A percentile compares a stretch with the other conserved stretches of the same genome.
These are phyloP conservation scores for Zygothrica quintamaculata DNA, from an alignment of 2,888 invertebrate species.

Conservation along the genomic window DNA sequence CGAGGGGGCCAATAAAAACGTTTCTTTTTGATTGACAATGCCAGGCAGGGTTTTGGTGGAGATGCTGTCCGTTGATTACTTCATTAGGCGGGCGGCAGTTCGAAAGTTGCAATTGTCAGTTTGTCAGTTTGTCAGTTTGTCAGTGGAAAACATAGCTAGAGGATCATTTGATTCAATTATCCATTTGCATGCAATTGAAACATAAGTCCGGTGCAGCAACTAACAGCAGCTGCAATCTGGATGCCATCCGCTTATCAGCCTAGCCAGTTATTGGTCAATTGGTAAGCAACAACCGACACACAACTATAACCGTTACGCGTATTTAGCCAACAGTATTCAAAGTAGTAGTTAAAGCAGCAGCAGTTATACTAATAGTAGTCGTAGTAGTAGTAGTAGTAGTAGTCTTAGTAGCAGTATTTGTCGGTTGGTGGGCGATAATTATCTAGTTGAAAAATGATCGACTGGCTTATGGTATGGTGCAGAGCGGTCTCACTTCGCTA, in stretches of 20 bases:
- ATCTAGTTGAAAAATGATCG: conserved; percentile 74
- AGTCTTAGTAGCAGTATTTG: conserved; percentile 44
- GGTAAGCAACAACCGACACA: conserved; percentile 56
- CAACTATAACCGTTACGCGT: conserved; percentile 43
- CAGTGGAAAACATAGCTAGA: conserved; percentile 17
- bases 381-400: conserved; percentile 26
- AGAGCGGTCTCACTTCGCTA: conserved; percentile 58
- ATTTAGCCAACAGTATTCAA: conserved; percentile 15
- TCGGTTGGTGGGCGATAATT: conserved; percentile 71
- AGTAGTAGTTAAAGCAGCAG: conserved; percentile 39
- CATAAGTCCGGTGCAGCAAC: conserved; percentile 52
- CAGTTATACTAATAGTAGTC: conserved; percentile 3
- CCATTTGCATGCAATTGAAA: conserved; percentile 77
- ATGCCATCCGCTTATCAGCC: conserved; percentile 60
- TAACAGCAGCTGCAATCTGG: conserved; percentile 22
- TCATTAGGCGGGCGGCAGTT: conserved; percentile 61
- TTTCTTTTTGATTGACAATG: conserved; percentile 76
- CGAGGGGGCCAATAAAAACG: conserved; percentile 73
- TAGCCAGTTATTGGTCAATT: conserved; percentile 69
- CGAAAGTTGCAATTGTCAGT: conserved; percentile 49
- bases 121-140: too few species aligned
- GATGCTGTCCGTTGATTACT: conserved; percentile 76
- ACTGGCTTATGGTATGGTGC: conserved; percentile 44
- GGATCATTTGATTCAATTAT: conserved; percentile 74
- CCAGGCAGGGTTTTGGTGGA: conserved; percentile 54